Base-by-base conservation (phyloP, 1,140 invertebrate genomes). In the Drosophila pachea region DNA sequence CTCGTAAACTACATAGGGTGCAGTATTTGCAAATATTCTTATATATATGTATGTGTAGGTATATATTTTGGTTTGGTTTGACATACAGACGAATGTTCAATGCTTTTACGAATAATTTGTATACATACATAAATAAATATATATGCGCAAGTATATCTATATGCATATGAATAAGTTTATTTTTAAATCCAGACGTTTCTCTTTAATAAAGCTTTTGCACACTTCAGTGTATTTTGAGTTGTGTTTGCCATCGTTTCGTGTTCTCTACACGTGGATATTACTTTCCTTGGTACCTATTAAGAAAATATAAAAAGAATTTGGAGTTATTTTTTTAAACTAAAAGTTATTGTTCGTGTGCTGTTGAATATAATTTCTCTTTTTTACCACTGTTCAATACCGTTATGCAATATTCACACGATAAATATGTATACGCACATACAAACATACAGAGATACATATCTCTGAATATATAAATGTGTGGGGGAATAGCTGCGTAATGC, bases 201-300 rank as follows among this genome's bases (percentile, higher is more conserved):
- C 58, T 54, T 68, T 73, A 66, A 66, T 65, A 87, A 87, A 87
- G 83, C 83, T 87, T 87, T 87, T 77, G 76, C 76, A 76, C 73
- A 72, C 69, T 74, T 87, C 74, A 87, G 83, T 87, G 78, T 81
- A 73, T 87, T 83, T 68, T 65, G 76, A 87, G 68, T 79, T 76
- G 83, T 87, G 78, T 82, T 84, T 76, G 83, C 78, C 78, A 76
- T 84, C 83, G 83, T 87, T 79, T 87, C 83, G 83, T 76, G 74
- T 71, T 74, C 62, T 53, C 35, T 54, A 74, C 78, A 83, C 79
- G 79, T 86, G 78, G 81, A 79, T 68, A 60, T 61, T 62, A 38
- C 53, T 66, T 73, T 58, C 60, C 72, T 59, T 70, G 78, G 78
- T 83, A 82, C 72, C 58, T 66, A 59, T 29, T 43, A 54, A 14